Conservation (phyloP, 2,797 vertebrate species). For the Potorous gilbertii region DNA sequence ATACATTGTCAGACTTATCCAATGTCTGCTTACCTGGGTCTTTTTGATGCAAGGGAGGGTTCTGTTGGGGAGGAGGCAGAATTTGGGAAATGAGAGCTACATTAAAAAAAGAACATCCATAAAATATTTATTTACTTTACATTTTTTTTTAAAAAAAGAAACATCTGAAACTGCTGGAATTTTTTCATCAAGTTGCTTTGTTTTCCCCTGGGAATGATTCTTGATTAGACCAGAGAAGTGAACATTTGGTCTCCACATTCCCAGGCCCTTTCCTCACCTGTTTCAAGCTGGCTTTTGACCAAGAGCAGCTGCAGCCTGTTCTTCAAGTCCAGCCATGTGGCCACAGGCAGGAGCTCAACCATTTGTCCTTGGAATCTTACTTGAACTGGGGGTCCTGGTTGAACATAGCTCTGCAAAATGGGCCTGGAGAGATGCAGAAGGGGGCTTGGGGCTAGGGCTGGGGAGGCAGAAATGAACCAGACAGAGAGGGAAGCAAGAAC, state of each 20-base stretch:
- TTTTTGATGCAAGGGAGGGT: background rate
- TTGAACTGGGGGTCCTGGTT: background rate
- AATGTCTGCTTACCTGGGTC: background rate
- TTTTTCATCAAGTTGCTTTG: background rate
- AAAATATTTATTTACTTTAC: background rate
- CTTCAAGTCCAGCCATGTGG: slow-evolving; percentile 70
- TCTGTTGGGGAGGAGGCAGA: background rate
- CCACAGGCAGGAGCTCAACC: background rate
- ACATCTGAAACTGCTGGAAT: background rate
- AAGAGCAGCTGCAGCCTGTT: slow-evolving; percentile 67
- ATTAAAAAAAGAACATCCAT: background rate
- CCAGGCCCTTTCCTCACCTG: slow-evolving; percentile 73
- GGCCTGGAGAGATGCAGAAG: background rate
- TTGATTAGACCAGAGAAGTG: slow-evolving; percentile 45
- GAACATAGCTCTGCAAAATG: background rate
- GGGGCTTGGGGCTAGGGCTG: background rate
- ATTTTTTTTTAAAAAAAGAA: background rate
- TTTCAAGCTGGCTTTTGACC: slow-evolving; percentile 78
- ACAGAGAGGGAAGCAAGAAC: background rate
- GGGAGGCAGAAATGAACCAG: background rate
- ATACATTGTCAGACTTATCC: background rate
- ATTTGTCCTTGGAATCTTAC: background rate
- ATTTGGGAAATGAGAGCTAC: background rate
- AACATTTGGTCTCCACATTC: slow-evolving; percentile 6
- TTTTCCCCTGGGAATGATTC: slow-evolving; percentile 9